Conservation (phyloP, 2,113 vertebrate genomes). For the Bujurquina vittata region DNA sequence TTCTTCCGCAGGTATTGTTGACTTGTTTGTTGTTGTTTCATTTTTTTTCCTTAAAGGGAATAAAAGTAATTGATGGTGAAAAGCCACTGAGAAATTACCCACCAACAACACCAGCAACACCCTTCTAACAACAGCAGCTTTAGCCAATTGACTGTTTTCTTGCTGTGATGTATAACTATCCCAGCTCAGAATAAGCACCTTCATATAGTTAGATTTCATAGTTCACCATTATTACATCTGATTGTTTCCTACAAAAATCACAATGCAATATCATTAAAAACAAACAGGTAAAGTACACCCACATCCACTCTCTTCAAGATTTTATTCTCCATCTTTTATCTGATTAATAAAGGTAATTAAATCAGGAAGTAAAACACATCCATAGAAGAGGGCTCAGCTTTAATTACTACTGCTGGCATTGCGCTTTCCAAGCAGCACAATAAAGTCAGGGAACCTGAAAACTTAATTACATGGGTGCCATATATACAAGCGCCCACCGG, state of each 20-base stretch:
- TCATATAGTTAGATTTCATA: conserved; percentile 63
- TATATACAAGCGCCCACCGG: conserved; percentile 70
- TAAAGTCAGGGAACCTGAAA: conserved; percentile 74
- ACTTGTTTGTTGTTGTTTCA: conserved; percentile 56
- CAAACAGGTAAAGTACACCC: conserved; percentile 61
- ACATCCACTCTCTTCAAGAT: conserved; percentile 26
- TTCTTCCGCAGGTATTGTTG: conserved; percentile 55
- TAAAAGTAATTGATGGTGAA: conserved; percentile 71
- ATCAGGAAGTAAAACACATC: conserved; percentile 74
- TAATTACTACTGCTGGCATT: conserved; percentile 76
- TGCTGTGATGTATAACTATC: conserved; percentile 41
- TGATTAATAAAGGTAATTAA: conserved; percentile 82
- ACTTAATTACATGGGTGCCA: conserved; percentile 79
- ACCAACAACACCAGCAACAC: background rate
- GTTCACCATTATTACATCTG: conserved; percentile 72
- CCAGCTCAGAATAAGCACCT: conserved; percentile 45
- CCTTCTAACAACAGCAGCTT: conserved; percentile 23
- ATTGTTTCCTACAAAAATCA: conserved; percentile 55
- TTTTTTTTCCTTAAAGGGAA: conserved; percentile 49
- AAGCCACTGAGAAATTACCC: conserved; percentile 14
- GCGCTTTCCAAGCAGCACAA: conserved; percentile 66
- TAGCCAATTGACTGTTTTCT: conserved; percentile 38
- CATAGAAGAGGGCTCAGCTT: conserved; percentile 62
- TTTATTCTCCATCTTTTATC: conserved; percentile 29
- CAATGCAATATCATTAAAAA: conserved; percentile 59